Evolutionary conservation across 1,140 invertebrate species (phyloP), one percentile per base, ranked within the genome.

Genomic region (Diorhabda elongata): DNA sequence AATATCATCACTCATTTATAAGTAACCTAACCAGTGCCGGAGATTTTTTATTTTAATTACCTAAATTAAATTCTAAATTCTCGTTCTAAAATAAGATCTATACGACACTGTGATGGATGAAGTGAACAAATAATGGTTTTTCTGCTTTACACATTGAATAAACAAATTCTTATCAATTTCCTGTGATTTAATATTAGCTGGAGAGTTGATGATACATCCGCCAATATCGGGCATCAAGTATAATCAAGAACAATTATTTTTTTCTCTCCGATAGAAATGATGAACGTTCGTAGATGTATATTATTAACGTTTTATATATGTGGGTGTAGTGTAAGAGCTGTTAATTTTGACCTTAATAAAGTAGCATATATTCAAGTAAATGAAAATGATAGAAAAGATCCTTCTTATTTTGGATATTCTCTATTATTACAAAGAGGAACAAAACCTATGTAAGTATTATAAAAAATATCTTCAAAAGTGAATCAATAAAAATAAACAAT

Each of bases 361-460:
- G 61, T 62, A 11, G 44, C 11, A 11, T n/a, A 62, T 44, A 44
- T 62, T 47, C 5, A 44, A 11, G 5, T 62, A 11, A 26, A 6
- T 62, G 8, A n/a, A n/a, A 3, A 43, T 4, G 58, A 60, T 44
- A 44, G 8, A 0, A 43, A 44, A 5, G n/a, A n/a, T 5, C 11
- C 8, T 4, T 44, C 61, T 5, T 62, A 62, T 11, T 62, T 62
- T 62, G 61, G 61, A 44, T 62, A 62, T 62, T 62, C 61, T 47
- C n/a, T 62, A 11, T 62, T 62, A 43, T 62, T 62, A 44, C 61
- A 62, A 62, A 62, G 11, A 62, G 61, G 61, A 62, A n/a, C 61
- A 8, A 44, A 4, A 44, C 44, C 61, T 44, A 44, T 62, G 61
- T 62, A 11, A 62, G 61, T 62, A 42, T 11, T 58, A 6, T 5